Conservation (phyloP, 2,888 invertebrate species). For the Melolontha melolontha region DNA sequence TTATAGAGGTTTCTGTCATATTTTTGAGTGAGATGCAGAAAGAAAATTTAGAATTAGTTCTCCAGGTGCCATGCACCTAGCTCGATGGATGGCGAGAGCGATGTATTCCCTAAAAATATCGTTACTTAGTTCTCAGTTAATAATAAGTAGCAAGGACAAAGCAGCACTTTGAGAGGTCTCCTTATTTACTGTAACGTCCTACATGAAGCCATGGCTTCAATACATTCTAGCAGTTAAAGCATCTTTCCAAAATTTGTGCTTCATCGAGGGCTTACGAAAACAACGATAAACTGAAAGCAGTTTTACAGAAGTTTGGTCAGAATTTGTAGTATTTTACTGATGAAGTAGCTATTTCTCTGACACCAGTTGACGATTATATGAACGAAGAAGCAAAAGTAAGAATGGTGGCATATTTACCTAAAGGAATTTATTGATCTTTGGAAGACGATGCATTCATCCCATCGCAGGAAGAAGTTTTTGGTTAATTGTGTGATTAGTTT, state of each 20-base stretch:
- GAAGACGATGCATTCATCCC: too few relatives aligned
- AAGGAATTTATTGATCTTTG: too few relatives aligned
- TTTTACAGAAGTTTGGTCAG: conserved; percentile 48
- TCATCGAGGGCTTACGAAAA: conserved; percentile 42
- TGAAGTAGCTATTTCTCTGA: conserved; percentile 41
- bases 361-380: not conserved
- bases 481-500: too few relatives aligned
- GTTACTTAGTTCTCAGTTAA: conserved; percentile 46
- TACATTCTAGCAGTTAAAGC: conserved; percentile 49
- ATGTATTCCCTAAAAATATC: conserved; percentile 52
- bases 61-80: too few relatives aligned
- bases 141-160: conserved; percentile 45
- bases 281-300: conserved; percentile 47
- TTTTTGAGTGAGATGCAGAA: conserved; percentile 47
- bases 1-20: conserved; percentile 46
- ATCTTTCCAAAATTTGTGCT: conserved; percentile 45
- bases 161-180: conserved; percentile 44
- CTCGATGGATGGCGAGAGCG: conserved; percentile 54
- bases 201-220: conserved; percentile 53
- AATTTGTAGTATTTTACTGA: conserved; percentile 50
- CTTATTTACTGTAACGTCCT: conserved; percentile 50
- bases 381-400: too few relatives aligned
- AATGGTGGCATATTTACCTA: too few relatives aligned
- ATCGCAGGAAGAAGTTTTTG: too few relatives aligned
- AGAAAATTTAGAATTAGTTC: conserved; percentile 46